phyloP scores from a whole-genome alignment of 1,140 invertebrate genomes.

The Bombus sylvicola region DNA sequence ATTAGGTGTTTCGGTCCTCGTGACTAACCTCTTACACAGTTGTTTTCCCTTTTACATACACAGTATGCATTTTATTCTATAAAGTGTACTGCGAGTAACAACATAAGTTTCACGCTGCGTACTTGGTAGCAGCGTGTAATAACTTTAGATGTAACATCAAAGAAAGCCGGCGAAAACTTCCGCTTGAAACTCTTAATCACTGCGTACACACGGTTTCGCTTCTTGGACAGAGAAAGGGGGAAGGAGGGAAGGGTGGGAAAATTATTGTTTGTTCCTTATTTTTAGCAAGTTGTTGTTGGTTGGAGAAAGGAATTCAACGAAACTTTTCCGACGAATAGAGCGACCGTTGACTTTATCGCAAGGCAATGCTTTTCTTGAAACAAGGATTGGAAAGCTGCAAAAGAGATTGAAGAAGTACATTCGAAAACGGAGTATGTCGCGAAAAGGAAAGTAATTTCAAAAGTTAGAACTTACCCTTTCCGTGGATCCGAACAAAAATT shows the following conservation, averaged over 20 bases:
- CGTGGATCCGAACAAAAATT: neutral
- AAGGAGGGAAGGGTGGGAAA: no score
- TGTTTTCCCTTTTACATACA: neutral
- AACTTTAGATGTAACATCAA: conserved; percentile 23
- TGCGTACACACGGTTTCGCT: neutral
- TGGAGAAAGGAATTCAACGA: neutral
- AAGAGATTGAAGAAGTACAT: conserved; percentile 26
- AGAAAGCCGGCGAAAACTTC: conserved; percentile 1
- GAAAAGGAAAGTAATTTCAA: conserved; percentile 4
- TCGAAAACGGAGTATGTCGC: neutral
- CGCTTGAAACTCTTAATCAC: conserved; percentile 21
- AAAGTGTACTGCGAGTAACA: neutral
- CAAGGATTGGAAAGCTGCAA: conserved; percentile 12
- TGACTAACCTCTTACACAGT: neutral
- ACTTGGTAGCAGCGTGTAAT: conserved; percentile 1
- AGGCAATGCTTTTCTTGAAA: conserved; percentile 4
- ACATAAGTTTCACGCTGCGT: neutral
- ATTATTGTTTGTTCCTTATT: conserved; percentile 22
- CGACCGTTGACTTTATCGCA: conserved; percentile 10
- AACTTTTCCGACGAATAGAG: conserved; percentile 1
- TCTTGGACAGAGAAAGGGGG: neutral
- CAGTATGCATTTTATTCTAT: neutral
- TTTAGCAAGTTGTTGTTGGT: neutral
- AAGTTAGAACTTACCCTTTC: neutral
- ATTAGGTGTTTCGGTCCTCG: neutral